Evolutionary conservation across 2,113 vertebrate genomes (phyloP).

Genomic region (Ochotona princeps): DNA sequence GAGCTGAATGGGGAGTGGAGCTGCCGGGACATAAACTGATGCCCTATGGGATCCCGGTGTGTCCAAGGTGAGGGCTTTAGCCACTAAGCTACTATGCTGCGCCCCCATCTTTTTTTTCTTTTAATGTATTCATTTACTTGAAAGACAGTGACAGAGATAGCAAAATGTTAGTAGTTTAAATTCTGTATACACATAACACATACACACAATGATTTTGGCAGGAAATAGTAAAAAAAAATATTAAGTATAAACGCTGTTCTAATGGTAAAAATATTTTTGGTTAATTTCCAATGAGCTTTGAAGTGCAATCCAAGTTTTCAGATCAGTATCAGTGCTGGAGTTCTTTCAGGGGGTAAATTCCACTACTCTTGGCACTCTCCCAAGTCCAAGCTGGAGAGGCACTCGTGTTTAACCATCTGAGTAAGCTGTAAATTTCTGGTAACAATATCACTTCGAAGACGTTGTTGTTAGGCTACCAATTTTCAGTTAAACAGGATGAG

Average conservation of each 20-base stretch:
- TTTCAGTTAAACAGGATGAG: not conserved
- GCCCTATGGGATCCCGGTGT: no score
- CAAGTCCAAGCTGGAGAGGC: not conserved
- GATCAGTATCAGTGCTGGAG: not conserved
- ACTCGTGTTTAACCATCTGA: not conserved
- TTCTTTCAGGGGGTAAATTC: not conserved
- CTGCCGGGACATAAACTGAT: no score
- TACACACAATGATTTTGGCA: not conserved
- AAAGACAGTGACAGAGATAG: no score
- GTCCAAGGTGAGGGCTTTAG: no score
- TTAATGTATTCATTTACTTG: no score
- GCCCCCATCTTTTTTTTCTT: no score
- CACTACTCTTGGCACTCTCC: not conserved
- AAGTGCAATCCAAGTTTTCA: conserved; percentile 50
- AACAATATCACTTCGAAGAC: not conserved
- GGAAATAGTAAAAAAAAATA: conserved; percentile 36
- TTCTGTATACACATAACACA: no score
- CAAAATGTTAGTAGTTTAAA: no score
- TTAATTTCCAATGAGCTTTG: conserved; percentile 44
- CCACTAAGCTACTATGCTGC: no score
- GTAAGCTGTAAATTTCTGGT: not conserved
- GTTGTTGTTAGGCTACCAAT: not conserved
- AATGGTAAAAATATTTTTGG: conserved; percentile 17
- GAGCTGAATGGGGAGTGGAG: no score
- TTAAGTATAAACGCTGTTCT: conserved; percentile 4